These are phyloP conservation scores for Octomys mimax DNA, from an alignment of 2,797 vertebrate genomes.

Conservation along the genomic window DNA sequence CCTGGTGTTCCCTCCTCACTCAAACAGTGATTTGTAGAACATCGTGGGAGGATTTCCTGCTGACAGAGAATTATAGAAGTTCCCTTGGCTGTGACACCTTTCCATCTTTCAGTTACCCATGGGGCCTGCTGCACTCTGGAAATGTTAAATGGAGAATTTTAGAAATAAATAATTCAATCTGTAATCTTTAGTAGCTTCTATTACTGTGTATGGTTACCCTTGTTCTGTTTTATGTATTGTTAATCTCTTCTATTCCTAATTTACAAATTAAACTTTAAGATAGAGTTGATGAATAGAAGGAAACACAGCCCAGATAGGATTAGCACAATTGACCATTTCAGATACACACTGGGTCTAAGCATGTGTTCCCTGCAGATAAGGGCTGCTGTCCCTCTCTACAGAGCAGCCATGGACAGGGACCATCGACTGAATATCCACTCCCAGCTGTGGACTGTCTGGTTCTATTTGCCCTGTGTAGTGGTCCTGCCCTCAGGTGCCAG, in stretches of 20 bases:
- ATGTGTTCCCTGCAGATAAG: background rate
- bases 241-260: background rate
- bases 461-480: background rate
- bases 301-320: background rate
- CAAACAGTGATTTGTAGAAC: background rate
- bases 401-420: accelerated
- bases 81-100: background rate
- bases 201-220: background rate
- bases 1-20: background rate
- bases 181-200: background rate
- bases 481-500: accelerated
- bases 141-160: background rate
- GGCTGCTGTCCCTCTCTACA: background rate
- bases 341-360: background rate
- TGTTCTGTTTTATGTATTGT: background rate
- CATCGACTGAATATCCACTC: background rate
- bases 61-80: too few species aligned
- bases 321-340: background rate
- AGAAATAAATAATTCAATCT: background rate
- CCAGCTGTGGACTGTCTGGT: background rate
- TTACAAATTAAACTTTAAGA: background rate
- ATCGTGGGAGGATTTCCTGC: background rate
- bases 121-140: background rate
- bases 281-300: background rate
- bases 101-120: background rate